Evolutionary conservation across 2,888 invertebrate genomes (phyloP).

Genomic region (Pimpla rufipes): DNA sequence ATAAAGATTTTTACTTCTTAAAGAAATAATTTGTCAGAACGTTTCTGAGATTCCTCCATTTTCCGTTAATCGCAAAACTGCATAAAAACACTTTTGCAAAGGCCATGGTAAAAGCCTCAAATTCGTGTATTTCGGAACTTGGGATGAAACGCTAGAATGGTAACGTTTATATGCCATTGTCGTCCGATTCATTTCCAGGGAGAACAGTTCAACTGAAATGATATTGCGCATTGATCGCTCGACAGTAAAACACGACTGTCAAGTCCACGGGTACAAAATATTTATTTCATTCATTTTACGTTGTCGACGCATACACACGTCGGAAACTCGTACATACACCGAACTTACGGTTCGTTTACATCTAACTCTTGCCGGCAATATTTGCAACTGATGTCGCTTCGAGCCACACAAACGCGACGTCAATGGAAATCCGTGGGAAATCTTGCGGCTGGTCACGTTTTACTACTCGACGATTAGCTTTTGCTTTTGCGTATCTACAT

Average conservation of each 20-base stretch:
- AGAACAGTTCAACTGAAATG: neutral
- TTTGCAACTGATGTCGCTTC: no score
- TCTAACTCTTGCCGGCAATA: neutral
- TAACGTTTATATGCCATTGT: neutral
- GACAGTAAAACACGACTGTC: neutral
- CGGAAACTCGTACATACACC: no score
- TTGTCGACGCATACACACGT: neutral
- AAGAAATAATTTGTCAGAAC: neutral
- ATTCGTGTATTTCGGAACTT: neutral
- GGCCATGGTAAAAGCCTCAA: neutral
- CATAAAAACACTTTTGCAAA: neutral
- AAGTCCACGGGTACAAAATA: neutral
- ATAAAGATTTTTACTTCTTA: neutral
- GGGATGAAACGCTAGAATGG: neutral
- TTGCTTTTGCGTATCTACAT: no score
- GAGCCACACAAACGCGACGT: no score
- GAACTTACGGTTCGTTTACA: neutral
- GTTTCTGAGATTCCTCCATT: neutral
- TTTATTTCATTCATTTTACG: neutral
- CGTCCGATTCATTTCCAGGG: neutral
- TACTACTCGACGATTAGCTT: no score
- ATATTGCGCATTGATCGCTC: neutral
- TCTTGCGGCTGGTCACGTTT: no score
- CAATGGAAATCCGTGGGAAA: no score
- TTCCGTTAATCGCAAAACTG: neutral